Base-by-base conservation (phyloP, 2,113 vertebrate species). In the Cyprinodon brontotheroides region DNA sequence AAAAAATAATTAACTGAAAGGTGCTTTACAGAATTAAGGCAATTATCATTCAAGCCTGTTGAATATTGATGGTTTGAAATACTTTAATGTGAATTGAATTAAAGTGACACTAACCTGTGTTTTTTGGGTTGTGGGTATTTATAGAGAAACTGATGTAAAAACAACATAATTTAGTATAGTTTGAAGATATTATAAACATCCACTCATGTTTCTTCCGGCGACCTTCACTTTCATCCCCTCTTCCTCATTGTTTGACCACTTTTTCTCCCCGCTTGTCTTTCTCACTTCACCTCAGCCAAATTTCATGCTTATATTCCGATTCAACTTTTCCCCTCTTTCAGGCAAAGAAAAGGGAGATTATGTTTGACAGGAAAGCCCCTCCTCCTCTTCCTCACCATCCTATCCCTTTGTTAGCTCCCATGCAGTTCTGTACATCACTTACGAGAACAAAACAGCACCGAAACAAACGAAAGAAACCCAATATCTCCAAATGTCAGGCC, bases 351-450 rank as follows among this genome's bases (percentile, higher is more conserved):
- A 48, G 11, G 68, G 15, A 70, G 61, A 84, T 79, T 77, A 79
- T 36, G 61, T 73, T 63, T 71, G 73, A 14, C 72, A 79, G 73
- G 65, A 60, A 74, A 59, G 65, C 80, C 41, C 68, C 74, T 37
- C 70, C 53, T 39, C 60, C 50, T 60, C 37, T 22, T 50, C 66
- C 29, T 22, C 45, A 14, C 9, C 36, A 20, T 5, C 37, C 45
- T 77, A 45, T 71, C 77, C 76, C 71, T 84, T 63, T 9, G 20
- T 75, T 63, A 60, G 60, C 74, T 77, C 69, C 0, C 61, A 78
- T 80, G 78, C 72, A 80, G 77, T 83, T 87, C 79, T 78, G 36
- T 62, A 68, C 85, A 75, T 87, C 78, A 82, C 78, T 89, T 82
- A 84, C 60, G 71, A 65, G 13, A 62, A 75, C 78, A 75, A 80